Percentiles rank a stretch among this genome's conserved stretches.
Evolutionary conservation across 2,797 vertebrate genomes (phyloP).

Genomic region (Girardinus metallicus): DNA sequence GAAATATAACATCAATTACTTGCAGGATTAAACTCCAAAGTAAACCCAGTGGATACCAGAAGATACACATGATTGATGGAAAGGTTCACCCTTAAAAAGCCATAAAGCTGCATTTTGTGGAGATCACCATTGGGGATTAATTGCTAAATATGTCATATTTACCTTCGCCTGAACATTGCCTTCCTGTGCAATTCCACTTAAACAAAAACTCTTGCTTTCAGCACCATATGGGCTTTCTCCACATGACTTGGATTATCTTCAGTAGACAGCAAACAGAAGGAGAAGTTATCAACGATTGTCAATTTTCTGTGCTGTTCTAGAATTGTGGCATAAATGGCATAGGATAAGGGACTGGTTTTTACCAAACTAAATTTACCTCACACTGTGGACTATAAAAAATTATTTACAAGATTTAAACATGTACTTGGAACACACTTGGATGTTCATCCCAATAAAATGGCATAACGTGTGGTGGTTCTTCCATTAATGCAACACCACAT

Average conservation of each 20-base stretch:
- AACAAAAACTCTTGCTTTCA: no score
- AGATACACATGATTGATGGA: neutral
- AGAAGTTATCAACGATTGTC: no score
- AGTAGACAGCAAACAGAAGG: no score
- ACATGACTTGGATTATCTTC: no score
- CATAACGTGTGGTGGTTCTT: neutral
- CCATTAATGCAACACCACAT: neutral
- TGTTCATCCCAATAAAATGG: neutral
- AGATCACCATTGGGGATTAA: neutral
- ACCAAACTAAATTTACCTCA: no score
- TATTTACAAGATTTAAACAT: neutral
- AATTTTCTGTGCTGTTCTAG: no score
- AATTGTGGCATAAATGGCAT: no score
- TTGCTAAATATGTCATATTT: neutral
- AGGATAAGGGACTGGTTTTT: no score
- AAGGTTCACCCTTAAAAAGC: neutral
- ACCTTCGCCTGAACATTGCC: no score
- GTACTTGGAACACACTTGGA: neutral
- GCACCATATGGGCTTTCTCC: no score
- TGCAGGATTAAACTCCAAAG: neutral
- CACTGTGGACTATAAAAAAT: neutral
- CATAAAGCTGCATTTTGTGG: neutral
- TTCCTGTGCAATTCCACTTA: no score
- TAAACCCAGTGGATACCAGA: neutral
- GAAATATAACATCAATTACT: neutral